Base-by-base conservation (phyloP, 2,888 invertebrate genomes). In the Lycocerus yunnanus region DNA sequence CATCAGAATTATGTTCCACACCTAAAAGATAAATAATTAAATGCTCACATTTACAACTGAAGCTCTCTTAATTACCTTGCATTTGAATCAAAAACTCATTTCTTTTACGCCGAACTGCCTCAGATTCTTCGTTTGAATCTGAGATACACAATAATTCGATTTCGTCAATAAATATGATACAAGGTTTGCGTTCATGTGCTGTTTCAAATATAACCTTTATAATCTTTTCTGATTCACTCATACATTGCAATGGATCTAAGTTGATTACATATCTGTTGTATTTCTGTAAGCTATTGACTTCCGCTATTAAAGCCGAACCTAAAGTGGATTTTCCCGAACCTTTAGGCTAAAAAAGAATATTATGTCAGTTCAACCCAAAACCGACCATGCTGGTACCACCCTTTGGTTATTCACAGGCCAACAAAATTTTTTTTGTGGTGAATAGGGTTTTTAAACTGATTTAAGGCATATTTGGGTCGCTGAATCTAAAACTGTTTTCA, bases 231-330 rank as follows among this genome's bases (percentile, higher is more conserved):
- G 98, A n/a, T n/a, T n/a, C n/a, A n/a, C n/a, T n/a, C n/a, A n/a
- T n/a, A n/a, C n/a, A n/a, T n/a, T n/a, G n/a, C n/a, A n/a, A n/a
- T n/a, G n/a, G n/a, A n/a, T n/a, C n/a, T n/a, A n/a, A n/a, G n/a
- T n/a, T n/a, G n/a, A n/a, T n/a, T n/a, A n/a, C n/a, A n/a, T n/a
- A n/a, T n/a, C n/a, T n/a, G n/a, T n/a, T n/a, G n/a, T n/a, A n/a
- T n/a, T n/a, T n/a, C n/a, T n/a, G n/a, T 0, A 99, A 99, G 86
- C 99, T 98, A 86, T 97, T 97, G 1, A 99, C 99, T 89, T 99
- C 99, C n/a, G 99, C 99, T 8, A 99, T 99, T 2, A 99, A 99
- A 61, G 99, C 99, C 88, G 99, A 99, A 3, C 99, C 99, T 84
- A 99, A 89, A 87, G 95, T 99, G 18, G 99, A 99, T 91, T 99